A percentile compares a stretch with the other conserved stretches of the same genome.
Evolutionary conservation across 1,140 invertebrate genomes (phyloP).

Genomic region (Bombus haemorrhoidalis): DNA sequence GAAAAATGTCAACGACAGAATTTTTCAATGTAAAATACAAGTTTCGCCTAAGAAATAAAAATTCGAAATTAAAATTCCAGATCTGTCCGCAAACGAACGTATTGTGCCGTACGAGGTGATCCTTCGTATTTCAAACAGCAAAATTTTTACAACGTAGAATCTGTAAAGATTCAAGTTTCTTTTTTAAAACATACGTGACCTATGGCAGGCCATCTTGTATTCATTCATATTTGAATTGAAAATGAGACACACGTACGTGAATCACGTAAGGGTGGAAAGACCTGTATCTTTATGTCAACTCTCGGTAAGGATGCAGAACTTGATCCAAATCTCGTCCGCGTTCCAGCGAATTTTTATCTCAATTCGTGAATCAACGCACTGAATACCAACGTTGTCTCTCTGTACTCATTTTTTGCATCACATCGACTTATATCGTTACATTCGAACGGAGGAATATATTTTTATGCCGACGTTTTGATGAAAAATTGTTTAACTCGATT

Average conservation of each 20-base stretch:
- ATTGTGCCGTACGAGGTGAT: no score
- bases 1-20: no score
- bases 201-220: no score
- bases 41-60: background rate
- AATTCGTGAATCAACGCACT: background rate
- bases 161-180: no score
- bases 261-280: background rate
- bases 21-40: no score
- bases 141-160: no score
- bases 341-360: conserved; percentile 26
- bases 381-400: conserved; percentile 1
- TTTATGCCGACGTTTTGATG: no score
- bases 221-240: background rate
- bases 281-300: conserved; percentile 6
- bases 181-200: no score
- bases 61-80: background rate
- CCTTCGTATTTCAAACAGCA: no score
- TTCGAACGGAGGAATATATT: background rate
- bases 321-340: conserved; percentile 16
- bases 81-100: no score
- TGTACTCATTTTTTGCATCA: background rate
- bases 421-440: background rate
- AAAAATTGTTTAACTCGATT: no score
- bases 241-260: background rate
- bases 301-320: background rate